Evolutionary conservation across 2,797 vertebrate genomes (phyloP).

Genomic region (Cossypha caffra): DNA sequence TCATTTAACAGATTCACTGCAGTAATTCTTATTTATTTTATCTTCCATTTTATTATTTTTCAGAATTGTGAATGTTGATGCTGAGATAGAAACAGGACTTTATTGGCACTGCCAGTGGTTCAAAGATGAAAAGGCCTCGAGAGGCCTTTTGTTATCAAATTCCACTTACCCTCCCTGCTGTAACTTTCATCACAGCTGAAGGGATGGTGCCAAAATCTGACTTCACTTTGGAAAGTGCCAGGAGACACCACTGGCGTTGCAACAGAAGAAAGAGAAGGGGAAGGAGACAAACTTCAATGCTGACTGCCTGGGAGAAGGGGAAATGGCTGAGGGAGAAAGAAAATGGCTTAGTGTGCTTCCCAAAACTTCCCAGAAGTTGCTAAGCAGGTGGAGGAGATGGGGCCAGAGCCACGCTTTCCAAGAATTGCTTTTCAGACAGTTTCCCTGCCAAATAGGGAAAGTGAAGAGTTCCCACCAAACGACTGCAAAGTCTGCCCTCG

Average conservation of each 20-base stretch:
- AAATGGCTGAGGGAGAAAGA: neutral
- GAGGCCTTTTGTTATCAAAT: conserved; percentile 64
- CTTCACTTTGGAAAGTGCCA: conserved; percentile 1
- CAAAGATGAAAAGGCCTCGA: conserved; percentile 50
- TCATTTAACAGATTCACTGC: neutral
- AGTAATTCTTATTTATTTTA: conserved; percentile 47
- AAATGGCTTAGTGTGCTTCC: neutral
- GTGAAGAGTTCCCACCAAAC: neutral
- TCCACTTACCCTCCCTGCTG: conserved; percentile 44
- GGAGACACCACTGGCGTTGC: conserved; percentile 14
- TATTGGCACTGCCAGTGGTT: conserved; percentile 15
- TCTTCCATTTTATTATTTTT: neutral
- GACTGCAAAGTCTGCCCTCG: neutral
- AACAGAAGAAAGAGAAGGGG: conserved; percentile 34
- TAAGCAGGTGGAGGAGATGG: conserved; percentile 13
- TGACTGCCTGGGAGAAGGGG: neutral
- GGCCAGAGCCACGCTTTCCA: neutral
- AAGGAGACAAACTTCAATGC: conserved; percentile 10
- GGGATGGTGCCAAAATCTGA: conserved; percentile 47
- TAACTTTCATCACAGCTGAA: conserved; percentile 53
- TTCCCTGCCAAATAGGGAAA: neutral
- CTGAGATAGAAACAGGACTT: conserved; percentile 14
- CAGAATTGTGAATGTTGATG: neutral
- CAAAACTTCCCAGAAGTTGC: neutral
- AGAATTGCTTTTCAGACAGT: neutral